Conservation (phyloP, 2,797 vertebrate genomes). For the Aselliscus stoliczkanus region DNA sequence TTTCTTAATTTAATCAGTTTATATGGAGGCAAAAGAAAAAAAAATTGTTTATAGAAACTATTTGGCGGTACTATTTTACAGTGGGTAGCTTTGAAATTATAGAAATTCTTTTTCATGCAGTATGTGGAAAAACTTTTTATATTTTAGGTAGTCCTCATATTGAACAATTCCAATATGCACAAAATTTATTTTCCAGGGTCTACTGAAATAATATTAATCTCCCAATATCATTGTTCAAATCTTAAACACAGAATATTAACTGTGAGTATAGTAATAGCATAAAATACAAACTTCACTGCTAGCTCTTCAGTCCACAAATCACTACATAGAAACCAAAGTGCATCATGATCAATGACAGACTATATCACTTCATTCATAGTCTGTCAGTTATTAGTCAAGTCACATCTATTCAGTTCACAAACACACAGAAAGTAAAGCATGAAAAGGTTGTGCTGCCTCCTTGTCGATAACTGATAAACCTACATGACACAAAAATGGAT, state of each 20-base stretch:
- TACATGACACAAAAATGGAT: background rate
- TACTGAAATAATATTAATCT: background rate
- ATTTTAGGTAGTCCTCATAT: background rate
- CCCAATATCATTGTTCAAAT: background rate
- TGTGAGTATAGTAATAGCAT: background rate
- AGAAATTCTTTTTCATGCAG: conserved; percentile 68
- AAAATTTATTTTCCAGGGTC: background rate
- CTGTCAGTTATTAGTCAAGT: background rate
- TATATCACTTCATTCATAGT: background rate
- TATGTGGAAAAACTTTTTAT: conserved; percentile 53
- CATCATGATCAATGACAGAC: background rate
- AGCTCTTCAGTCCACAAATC: background rate
- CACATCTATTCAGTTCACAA: background rate
- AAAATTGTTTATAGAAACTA: too few relatives aligned
- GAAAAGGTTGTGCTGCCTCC: background rate
- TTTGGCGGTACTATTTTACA: conserved; percentile 37
- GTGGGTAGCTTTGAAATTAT: conserved; percentile 51
- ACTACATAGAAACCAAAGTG: background rate
- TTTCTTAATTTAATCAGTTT: conserved; percentile 70
- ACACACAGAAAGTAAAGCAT: background rate
- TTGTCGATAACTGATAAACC: background rate
- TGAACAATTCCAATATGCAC: background rate
- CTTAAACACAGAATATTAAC: background rate
- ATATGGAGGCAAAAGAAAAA: conserved; percentile 76
- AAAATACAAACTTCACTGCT: background rate